Conservation (phyloP, 1,140 invertebrate species). For the Drosophila yakuba region DNA sequence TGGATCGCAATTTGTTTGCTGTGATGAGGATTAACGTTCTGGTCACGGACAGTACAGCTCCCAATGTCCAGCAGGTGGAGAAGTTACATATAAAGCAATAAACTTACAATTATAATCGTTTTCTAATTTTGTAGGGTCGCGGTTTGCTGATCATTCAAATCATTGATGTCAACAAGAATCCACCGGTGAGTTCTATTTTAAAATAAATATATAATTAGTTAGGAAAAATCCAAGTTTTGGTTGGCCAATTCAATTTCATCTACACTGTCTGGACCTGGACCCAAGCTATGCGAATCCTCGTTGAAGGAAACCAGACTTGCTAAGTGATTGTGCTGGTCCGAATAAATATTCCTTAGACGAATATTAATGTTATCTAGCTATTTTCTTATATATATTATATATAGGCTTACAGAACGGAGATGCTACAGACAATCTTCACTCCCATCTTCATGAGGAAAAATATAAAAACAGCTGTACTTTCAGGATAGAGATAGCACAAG, state of each 20-base stretch:
- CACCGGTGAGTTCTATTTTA: slow-evolving; percentile 83
- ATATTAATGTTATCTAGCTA: too few relatives aligned
- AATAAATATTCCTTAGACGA: slow-evolving; percentile 55
- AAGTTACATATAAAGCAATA: too few relatives aligned
- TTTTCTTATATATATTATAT: not conserved
- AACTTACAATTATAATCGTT: not conserved
- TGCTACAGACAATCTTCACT: slow-evolving; percentile 47
- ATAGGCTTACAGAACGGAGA: slow-evolving; percentile 51
- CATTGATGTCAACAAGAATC: slow-evolving; percentile 91
- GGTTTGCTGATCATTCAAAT: slow-evolving; percentile 94
- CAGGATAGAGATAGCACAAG: slow-evolving; percentile 51
- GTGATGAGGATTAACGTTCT: slow-evolving; percentile 88
- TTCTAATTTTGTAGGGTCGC: slow-evolving; percentile 84
- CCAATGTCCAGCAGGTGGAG: slow-evolving; percentile 88
- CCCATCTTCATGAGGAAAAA: slow-evolving; percentile 59
- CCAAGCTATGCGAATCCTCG: slow-evolving; percentile 4
- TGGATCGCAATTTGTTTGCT: slow-evolving; percentile 82
- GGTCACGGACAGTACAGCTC: slow-evolving; percentile 92
- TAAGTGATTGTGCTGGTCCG: slow-evolving; percentile 61
- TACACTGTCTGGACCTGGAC: slow-evolving; percentile 27
- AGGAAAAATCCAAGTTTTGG: slow-evolving; percentile 18
- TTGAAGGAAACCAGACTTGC: not conserved
- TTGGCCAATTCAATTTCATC: slow-evolving; percentile 51
- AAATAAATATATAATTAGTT: not conserved
- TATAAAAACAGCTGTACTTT: slow-evolving; percentile 53